Base-by-base conservation (phyloP, 2,888 invertebrate genomes). In the Sinopyrophorus schimmeli region DNA sequence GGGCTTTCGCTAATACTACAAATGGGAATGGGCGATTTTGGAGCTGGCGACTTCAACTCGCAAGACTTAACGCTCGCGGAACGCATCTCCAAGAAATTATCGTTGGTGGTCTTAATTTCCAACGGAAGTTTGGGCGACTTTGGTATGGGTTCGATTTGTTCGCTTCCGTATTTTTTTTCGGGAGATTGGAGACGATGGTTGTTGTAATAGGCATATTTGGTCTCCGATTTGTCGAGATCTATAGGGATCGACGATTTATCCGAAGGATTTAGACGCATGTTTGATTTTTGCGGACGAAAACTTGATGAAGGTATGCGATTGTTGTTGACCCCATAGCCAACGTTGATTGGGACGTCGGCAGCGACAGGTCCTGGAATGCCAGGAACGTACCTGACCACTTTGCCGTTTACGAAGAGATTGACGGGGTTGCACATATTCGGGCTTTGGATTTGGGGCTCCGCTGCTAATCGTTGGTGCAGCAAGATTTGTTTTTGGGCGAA, bases 381-480 rank as follows among this genome's bases (percentile, higher is more conserved):
- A 3, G 91, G 91, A 6, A 92, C 90, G 69, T 89, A 86, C 1
- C 90, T 87, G 64, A 92, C 87, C n/a, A 86, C 74, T 69, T 87
- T 88, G 12, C 87, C 88, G 54, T 82, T 80, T 24, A 83, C 76
- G 1, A 77, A 67, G 24, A 78, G 57, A 37, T 76, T 78, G 56
- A 80, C 61, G 2, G 79, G 79, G 58, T 77, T 77, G 60, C 72
- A 77, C 49, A 76, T 66, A 42, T 60, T 64, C 6, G 63, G 14
- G 2, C 20, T 20, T 7, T 69, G 69, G 47, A 68, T 70, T 3
- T 72, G 60, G 40, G 69, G 70, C 18, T 69, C 59, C 48, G 70
- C 69, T 47, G 60, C 65, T 61, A 55, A 52, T 52, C 52, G 59
- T 37, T 57, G 60, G 52, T 59, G 62, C 14, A 53, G 50, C 9